Evolutionary conservation across 2,797 vertebrate species (phyloP), one percentile per base, ranked within the genome.

Genomic region (Microctenopoma lineatum): DNA sequence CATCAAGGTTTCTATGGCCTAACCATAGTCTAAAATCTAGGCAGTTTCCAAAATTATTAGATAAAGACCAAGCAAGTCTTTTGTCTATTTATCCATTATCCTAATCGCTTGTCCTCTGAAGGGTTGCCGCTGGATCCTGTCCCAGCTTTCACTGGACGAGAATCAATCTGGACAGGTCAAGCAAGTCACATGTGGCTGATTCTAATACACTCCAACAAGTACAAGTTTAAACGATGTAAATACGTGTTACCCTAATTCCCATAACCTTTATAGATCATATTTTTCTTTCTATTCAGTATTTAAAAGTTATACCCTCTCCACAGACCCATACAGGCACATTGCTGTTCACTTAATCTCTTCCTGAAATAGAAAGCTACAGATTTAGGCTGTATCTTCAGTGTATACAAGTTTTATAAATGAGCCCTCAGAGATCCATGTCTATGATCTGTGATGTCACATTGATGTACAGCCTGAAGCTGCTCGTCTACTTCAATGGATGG

Each of bases 371-470:
- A 74, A 79, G 75, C 71, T 64, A 59, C 53, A 75, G 47, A 78
- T 86, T 84, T 76, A 68, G 84, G 74, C 51, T 64, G 60, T 81
- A 82, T 83, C 84, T 89, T 90, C 78, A 65, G 85, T 79, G 85
- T 85, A 85, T 83, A 89, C 83, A 83, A 83, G 83, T 79, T 84
- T 85, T 87, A 88, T 88, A 91, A 92, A 92, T 88, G 89, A 91
- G 88, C 87, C 90, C 86, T 81, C 55, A 25, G 89, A 90, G 90
- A 91, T 79, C 77, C 51, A 7, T 1, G 68, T 63, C 84, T 89
- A 83, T 90, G 85, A 91, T 90, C 84, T 86, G 75, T 79, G 84
- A 90, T 90, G 89, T 89, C 84, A 91, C 84, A 85, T 77, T 90
- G 90, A 90, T 92, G 89, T 91, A 88, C 79, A 89, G 90, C 91